A percentile compares a stretch with the other conserved stretches of the same genome.
Conservation (phyloP, 2,113 vertebrate species). For the Pachyramphus minor region DNA sequence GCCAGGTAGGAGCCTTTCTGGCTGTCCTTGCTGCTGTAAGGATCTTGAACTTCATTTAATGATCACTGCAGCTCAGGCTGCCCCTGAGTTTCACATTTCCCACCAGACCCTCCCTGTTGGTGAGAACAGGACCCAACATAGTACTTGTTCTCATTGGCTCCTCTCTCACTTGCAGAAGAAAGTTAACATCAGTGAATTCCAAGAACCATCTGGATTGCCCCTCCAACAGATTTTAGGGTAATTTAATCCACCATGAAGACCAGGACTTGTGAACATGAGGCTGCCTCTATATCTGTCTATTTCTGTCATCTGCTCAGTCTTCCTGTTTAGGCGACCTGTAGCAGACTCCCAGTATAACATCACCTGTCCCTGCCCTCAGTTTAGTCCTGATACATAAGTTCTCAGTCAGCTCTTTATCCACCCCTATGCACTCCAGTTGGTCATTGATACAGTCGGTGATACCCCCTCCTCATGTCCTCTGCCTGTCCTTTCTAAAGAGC, state of each 20-base stretch:
- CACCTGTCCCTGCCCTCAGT: background rate
- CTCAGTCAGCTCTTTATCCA: background rate
- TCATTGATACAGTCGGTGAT: background rate
- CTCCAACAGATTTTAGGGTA: background rate
- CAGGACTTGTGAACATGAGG: background rate
- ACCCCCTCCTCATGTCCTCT: background rate
- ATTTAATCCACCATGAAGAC: background rate
- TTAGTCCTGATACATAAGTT: background rate
- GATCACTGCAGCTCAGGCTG: background rate
- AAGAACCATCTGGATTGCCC: background rate
- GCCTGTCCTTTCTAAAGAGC: background rate
- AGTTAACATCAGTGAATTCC: background rate
- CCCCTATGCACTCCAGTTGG: background rate
- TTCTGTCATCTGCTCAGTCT: background rate
- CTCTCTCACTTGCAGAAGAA: background rate
- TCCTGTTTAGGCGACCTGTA: background rate
- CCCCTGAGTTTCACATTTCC: background rate
- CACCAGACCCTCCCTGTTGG: background rate
- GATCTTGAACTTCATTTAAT: background rate
- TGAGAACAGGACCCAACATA: background rate
- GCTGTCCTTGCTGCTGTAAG: background rate
- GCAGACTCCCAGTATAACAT: background rate
- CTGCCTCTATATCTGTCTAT: background rate
- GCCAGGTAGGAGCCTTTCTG: background rate
- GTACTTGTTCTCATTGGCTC: background rate